phyloP scores from a whole-genome alignment of 92 coral and sea anemone species.

The Siderastrea radians region DNA sequence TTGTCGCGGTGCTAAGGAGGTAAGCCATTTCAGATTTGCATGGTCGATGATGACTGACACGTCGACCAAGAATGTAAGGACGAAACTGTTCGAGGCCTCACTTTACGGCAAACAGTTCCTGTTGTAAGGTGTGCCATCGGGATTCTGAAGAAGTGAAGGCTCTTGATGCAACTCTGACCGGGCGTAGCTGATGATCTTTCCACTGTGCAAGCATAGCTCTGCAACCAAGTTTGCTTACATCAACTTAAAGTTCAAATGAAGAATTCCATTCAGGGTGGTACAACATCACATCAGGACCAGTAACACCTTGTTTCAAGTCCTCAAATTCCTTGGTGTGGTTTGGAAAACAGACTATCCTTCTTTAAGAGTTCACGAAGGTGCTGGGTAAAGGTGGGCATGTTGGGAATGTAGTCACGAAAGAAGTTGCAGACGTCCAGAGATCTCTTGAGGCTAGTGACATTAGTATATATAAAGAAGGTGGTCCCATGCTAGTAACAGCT shows the following conservation, averaged over 20 bases:
- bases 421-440: too few relatives aligned
- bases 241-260: too few relatives aligned
- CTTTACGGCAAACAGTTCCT: constrained; percentile 57
- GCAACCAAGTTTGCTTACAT: too few relatives aligned
- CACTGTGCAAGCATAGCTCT: too few relatives aligned
- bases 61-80: constrained; percentile 51
- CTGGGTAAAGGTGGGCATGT: not conserved
- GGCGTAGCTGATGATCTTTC: not conserved
- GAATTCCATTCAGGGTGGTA: too few relatives aligned
- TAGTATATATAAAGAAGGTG: too few relatives aligned
- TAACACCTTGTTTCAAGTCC: too few relatives aligned
- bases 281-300: too few relatives aligned
- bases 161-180: constrained; percentile 38
- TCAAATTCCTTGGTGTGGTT: too few relatives aligned
- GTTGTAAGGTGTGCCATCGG: constrained; percentile 53
- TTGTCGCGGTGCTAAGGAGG: constrained; percentile 66
- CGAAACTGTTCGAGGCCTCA: constrained; percentile 55
- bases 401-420: not conserved
- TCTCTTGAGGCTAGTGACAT: too few relatives aligned
- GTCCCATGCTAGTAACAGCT: too few relatives aligned
- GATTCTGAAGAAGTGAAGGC: constrained; percentile 31
- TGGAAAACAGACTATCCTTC: constrained; percentile 13
- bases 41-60: constrained; percentile 58
- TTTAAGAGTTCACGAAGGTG: constrained; percentile 45
- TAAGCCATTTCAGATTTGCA: constrained; percentile 61